Conservation (phyloP, 2,888 invertebrate genomes). For the Notocelia uddmanniana region DNA sequence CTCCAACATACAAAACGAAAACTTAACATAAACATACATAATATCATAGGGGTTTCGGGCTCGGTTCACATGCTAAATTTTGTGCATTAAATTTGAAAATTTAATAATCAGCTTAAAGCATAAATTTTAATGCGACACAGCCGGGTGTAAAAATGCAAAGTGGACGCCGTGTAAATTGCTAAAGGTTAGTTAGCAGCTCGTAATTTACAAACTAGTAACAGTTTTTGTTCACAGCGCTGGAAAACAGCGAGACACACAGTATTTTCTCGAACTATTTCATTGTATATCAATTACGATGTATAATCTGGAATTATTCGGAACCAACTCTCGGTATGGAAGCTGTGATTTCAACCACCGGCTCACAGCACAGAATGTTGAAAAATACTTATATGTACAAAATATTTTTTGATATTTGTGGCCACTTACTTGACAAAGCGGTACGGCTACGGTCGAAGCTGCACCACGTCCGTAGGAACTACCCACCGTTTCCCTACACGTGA, state of each 20-base stretch:
- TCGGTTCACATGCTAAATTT: neutral
- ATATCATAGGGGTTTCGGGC: neutral
- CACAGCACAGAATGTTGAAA: no score
- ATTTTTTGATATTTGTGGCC: no score
- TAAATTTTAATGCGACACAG: slow-evolving; percentile 36
- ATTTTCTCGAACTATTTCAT: slow-evolving; percentile 1
- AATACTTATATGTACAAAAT: no score
- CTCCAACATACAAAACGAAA: no score
- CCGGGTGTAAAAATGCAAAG: slow-evolving; percentile 44
- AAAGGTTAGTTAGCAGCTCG: slow-evolving; percentile 42
- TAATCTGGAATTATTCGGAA: no score
- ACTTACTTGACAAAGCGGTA: no score
- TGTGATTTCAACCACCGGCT: no score
- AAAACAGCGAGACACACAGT: no score
- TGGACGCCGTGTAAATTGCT: slow-evolving; percentile 34
- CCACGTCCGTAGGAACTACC: no score
- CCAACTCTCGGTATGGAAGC: no score
- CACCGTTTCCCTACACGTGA: no score
- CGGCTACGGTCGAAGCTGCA: no score
- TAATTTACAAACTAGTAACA: slow-evolving; percentile 33
- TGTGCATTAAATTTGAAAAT: slow-evolving; percentile 17
- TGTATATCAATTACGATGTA: neutral
- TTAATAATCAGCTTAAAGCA: slow-evolving; percentile 36
- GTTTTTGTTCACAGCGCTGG: neutral
- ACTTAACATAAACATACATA: neutral